Conservation (phyloP, 2,888 invertebrate genomes). For the Cremastinae sp. region DNA sequence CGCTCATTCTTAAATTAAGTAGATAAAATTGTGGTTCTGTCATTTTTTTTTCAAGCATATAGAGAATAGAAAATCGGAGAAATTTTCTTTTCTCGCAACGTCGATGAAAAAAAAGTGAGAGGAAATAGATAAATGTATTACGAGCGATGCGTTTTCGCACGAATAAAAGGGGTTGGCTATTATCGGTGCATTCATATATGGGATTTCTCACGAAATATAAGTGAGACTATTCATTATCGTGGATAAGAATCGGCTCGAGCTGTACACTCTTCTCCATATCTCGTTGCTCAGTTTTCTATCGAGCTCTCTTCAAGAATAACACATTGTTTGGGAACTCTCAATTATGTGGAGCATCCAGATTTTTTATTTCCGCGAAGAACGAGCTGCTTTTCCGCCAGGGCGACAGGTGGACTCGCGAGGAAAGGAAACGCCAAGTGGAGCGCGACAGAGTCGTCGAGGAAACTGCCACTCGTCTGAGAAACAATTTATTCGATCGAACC, state of each 20-base stretch:
- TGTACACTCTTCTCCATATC: not conserved
- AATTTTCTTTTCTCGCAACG: constrained; percentile 1
- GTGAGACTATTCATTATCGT: constrained; percentile 41
- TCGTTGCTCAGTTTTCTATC: constrained; percentile 15
- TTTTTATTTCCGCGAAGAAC: not conserved
- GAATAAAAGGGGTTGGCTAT: constrained; percentile 6
- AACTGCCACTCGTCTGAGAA: too few relatives aligned
- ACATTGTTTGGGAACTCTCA: constrained; percentile 26
- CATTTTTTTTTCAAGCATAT: too few relatives aligned
- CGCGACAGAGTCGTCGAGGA: not conserved
- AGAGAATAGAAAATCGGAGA: not conserved
- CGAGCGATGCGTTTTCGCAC: constrained; percentile 5
- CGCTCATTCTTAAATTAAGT: too few relatives aligned
- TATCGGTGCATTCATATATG: constrained; percentile 36
- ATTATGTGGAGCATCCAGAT: constrained; percentile 45
- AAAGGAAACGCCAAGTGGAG: constrained; percentile 42
- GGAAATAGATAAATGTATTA: constrained; percentile 37
- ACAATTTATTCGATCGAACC: too few relatives aligned
- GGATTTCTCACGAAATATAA: constrained; percentile 45
- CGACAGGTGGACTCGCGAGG: not conserved
- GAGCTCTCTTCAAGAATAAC: constrained; percentile 14
- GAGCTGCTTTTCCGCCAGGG: constrained; percentile 15
- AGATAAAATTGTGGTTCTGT: too few relatives aligned
- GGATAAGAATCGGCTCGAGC: constrained; percentile 52
- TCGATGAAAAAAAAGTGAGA: constrained; percentile 48